These are phyloP conservation scores for Lacanobia oleracea DNA, from an alignment of 2,888 invertebrate genomes.

Conservation along the genomic window DNA sequence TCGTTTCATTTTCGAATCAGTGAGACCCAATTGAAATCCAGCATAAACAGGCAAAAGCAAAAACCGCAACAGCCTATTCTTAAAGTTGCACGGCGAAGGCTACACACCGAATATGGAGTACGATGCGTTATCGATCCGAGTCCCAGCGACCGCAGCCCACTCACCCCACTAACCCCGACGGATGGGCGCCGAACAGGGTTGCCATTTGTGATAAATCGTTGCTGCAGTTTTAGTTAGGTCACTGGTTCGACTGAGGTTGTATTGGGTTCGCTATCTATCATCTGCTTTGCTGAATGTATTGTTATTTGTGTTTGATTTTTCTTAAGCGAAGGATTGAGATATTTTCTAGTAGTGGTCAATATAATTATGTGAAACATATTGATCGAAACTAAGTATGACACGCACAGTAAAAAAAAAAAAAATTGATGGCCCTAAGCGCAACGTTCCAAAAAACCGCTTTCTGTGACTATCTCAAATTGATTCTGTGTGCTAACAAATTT, in stretches of 20 bases:
- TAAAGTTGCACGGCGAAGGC: constrained; percentile 64
- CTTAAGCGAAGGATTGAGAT: background rate
- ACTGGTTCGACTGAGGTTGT: constrained; percentile 47
- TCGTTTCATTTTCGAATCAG: constrained; percentile 22
- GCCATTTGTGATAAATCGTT: constrained; percentile 52
- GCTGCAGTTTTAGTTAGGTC: constrained; percentile 59
- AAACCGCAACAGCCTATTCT: constrained; percentile 58
- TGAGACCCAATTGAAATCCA: background rate
- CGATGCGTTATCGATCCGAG: constrained; percentile 80
- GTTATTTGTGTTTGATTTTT: background rate
- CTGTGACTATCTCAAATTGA: too few species aligned
- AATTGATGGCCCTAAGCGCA: too few species aligned
- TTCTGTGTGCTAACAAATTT: too few species aligned
- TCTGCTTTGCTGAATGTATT: background rate
- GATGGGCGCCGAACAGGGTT: constrained; percentile 72
- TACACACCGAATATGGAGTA: constrained; percentile 64
- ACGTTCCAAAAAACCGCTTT: too few species aligned
- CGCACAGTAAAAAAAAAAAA: too few species aligned
- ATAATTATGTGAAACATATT: background rate
- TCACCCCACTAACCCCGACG: constrained; percentile 84
- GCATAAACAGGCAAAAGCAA: constrained; percentile 40
- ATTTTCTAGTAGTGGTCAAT: too few species aligned
- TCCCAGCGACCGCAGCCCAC: constrained; percentile 75
- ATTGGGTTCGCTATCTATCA: background rate
- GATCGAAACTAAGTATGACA: background rate